Percentiles rank a stretch among this genome's conserved stretches.
Conservation (phyloP, 2,888 invertebrate genomes). For the Cepaea hortensis region DNA sequence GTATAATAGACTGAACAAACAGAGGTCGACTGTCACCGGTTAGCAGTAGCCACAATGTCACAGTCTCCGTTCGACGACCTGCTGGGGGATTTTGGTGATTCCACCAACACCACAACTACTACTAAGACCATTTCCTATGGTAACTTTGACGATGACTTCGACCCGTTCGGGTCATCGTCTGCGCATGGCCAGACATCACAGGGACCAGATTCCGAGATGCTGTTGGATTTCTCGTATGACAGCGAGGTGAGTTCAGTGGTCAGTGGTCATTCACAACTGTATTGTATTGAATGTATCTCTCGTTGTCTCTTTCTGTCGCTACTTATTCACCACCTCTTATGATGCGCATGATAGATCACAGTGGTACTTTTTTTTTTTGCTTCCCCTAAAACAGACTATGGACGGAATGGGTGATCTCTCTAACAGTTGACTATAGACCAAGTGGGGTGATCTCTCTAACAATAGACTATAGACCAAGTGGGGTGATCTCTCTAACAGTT, state of each 20-base stretch:
- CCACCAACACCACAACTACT: constrained; percentile 49
- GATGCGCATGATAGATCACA: too few species aligned
- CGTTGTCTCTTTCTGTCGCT: too few species aligned
- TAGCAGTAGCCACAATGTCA: constrained; percentile 31
- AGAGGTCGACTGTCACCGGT: not conserved
- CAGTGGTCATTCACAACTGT: not conserved
- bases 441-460: too few species aligned
- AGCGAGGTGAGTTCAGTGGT: constrained; percentile 3
- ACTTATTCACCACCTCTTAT: too few species aligned
- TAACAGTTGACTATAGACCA: too few species aligned
- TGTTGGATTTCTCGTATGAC: constrained; percentile 53
- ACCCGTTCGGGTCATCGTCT: constrained; percentile 60
- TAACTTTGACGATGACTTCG: constrained; percentile 60
- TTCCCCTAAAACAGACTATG: too few species aligned
- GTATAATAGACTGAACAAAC: too few species aligned
- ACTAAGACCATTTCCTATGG: constrained; percentile 53
- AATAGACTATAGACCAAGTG: too few species aligned
- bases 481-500: too few species aligned
- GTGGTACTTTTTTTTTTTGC: too few species aligned
- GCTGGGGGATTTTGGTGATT: constrained; percentile 42
- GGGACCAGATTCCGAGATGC: not conserved
- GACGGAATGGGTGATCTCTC: too few species aligned
- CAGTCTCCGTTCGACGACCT: constrained; percentile 45
- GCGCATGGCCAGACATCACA: constrained; percentile 50
- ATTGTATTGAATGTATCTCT: not conserved